These are phyloP conservation scores for Darevskia nairensis DNA, from an alignment of 2,797 vertebrate species.

Conservation along the genomic window DNA sequence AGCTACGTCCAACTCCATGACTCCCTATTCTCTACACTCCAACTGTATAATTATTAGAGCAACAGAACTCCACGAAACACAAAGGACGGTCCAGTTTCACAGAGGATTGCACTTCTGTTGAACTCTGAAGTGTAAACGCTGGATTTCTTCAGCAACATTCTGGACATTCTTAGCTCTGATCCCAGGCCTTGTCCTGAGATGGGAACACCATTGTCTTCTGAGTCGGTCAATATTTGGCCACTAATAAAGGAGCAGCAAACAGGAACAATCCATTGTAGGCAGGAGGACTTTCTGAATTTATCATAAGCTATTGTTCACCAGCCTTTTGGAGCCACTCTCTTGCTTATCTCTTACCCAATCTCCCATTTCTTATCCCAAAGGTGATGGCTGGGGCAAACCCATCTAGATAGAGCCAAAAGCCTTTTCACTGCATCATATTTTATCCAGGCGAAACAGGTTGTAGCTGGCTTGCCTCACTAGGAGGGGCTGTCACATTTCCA, in stretches of 20 bases:
- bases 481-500: neutral
- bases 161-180: neutral
- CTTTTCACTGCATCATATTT: neutral
- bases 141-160: neutral
- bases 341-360: neutral
- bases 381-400: neutral
- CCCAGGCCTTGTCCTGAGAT: neutral
- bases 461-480: neutral
- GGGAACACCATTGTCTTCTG: neutral
- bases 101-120: neutral
- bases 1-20: neutral
- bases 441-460: neutral
- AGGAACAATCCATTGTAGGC: neutral
- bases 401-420: neutral
- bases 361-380: neutral
- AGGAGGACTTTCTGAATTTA: neutral
- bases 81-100: neutral
- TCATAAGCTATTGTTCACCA: neutral
- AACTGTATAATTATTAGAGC: neutral
- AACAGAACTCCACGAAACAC: neutral
- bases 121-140: neutral
- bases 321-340: neutral
- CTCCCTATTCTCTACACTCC: neutral
- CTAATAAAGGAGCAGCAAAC: conserved; percentile 1
- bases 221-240: conserved; percentile 14